A percentile compares a stretch with the other conserved stretches of the same genome.
These are phyloP conservation scores for Electrona antarctica DNA, from an alignment of 2,113 vertebrate genomes.

Conservation along the genomic window DNA sequence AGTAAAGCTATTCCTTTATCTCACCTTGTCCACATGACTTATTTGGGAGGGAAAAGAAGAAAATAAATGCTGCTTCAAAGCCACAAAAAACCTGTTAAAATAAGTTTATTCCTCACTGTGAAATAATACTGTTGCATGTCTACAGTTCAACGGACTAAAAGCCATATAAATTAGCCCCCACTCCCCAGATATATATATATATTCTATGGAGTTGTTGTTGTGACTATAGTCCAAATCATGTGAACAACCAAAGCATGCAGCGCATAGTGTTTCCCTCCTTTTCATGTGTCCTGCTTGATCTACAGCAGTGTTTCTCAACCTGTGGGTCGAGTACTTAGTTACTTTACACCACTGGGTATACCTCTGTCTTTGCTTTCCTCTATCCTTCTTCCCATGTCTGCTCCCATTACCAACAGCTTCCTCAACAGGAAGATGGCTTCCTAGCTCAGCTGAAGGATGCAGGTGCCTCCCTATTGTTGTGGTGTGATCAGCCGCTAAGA, in stretches of 20 bases:
- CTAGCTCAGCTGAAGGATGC: slow-evolving; percentile 73
- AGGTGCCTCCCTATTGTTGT: slow-evolving; percentile 82
- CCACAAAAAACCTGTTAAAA: too few species aligned
- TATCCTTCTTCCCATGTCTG: slow-evolving; percentile 40
- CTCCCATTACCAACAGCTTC: slow-evolving; percentile 77
- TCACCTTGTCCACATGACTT: too few species aligned
- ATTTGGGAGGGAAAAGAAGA: too few species aligned
- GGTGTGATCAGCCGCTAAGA: slow-evolving; percentile 71
- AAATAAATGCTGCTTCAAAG: too few species aligned
- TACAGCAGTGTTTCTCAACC: not conserved
- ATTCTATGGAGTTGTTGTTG: too few species aligned
- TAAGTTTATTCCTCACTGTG: too few species aligned
- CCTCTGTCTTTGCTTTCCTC: slow-evolving; percentile 28
- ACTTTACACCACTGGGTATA: slow-evolving; percentile 6
- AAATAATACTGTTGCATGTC: too few species aligned
- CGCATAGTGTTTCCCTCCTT: not conserved
- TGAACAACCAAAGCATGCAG: not conserved
- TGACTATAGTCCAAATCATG: too few species aligned
- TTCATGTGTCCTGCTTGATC: not conserved
- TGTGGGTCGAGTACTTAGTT: not conserved
- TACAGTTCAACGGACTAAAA: too few species aligned
- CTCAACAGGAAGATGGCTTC: slow-evolving; percentile 77
- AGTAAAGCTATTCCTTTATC: too few species aligned
- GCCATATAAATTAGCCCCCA: too few species aligned
- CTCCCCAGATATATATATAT: too few species aligned